Base-by-base conservation (phyloP, 1,140 invertebrate genomes). In the Arctopsyche grandis region DNA sequence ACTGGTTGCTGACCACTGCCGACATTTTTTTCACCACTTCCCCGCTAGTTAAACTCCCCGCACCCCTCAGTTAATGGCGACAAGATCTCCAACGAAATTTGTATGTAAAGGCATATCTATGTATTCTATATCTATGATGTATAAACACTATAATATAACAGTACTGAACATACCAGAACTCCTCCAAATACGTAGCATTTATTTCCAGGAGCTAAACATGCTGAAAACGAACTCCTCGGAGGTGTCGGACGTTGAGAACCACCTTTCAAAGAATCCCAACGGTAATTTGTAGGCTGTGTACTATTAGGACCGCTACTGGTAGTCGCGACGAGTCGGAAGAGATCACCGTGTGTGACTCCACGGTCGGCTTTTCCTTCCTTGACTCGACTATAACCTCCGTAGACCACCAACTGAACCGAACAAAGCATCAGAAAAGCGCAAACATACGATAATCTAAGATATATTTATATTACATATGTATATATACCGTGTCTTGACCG, bases 301-400 rank as follows among this genome's bases (percentile, higher is more conserved):
- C 44, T 79, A 48, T 4, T 29, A 0, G 79, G 76, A 9, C 78
- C 74, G 24, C 83, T 78, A 19, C 48, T 88, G 93, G 92, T 94
- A 76, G 94, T 91, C 77, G 90, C 91, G 21, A 85, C 86, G 0
- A 98, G 87, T 12, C 92, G 85, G 86, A 93, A 98, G 90, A 97
- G 93, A 85, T 98, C 97, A 1, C 90, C 91, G 85, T 97, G 94
- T 5, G 94, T 91, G 24, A 90, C 88, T 24, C 96, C 96, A 60
- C 93, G 92, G 84, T 98, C 96, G 0, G 93, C 89, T 85, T 96
- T 85, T 91, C 87, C 95, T 92, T 85, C 96, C 93, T 78, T 95
- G 83, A 86, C 90, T 90, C 84, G 95, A 89, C 87, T 94, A 85
- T 97, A 98, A 0, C 97, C 97, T 9, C 96, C 96, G 90, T 94